Evolutionary conservation across 2,113 vertebrate genomes (phyloP).

Genomic region (Zingel zingel): DNA sequence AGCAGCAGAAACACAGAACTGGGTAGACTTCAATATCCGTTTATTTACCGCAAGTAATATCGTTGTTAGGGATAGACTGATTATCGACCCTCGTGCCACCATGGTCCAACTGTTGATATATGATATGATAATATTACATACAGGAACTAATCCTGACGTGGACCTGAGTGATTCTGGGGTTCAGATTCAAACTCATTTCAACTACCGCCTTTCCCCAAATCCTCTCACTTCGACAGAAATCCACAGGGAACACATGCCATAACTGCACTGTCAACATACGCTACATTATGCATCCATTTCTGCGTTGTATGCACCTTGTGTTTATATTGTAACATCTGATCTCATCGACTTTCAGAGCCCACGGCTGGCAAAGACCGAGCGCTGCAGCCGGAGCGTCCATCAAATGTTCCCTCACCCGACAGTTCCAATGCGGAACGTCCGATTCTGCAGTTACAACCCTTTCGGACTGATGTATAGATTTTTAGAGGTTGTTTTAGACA

Average conservation of each 20-base stretch:
- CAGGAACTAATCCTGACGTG: neutral
- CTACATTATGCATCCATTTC: neutral
- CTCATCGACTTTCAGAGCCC: neutral
- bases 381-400: neutral
- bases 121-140: neutral
- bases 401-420: neutral
- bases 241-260: constrained; percentile 9
- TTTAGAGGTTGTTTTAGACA: too few relatives aligned
- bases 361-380: neutral
- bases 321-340: constrained; percentile 14
- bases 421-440: too few relatives aligned
- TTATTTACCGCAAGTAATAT: too few relatives aligned
- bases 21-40: too few relatives aligned
- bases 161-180: neutral
- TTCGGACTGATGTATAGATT: neutral
- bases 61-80: too few relatives aligned
- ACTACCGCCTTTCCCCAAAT: neutral
- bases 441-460: neutral
- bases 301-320: neutral
- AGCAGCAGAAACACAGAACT: too few relatives aligned
- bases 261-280: constrained; percentile 33
- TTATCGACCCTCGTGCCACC: neutral
- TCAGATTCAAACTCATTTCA: neutral
- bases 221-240: constrained; percentile 13
- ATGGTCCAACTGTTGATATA: neutral